phyloP scores from a whole-genome alignment of 1,140 invertebrate genomes.

The Patella vulgata region DNA sequence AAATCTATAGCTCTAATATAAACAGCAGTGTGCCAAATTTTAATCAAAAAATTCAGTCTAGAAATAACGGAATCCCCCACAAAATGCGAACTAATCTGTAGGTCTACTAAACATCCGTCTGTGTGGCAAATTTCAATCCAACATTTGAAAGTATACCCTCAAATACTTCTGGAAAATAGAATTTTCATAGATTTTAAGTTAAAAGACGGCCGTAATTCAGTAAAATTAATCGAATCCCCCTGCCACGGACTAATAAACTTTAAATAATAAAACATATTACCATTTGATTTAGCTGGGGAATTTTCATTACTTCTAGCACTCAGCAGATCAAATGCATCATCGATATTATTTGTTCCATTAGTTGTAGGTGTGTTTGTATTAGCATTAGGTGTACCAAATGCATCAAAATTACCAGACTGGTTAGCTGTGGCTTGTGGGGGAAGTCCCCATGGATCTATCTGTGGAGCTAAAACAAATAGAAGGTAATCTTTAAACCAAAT shows the following conservation, averaged over 20 bases:
- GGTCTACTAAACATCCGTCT: no score
- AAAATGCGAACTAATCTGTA: no score
- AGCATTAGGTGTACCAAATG: conserved; percentile 28
- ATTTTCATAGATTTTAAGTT: no score
- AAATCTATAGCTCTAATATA: no score
- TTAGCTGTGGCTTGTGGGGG: conserved; percentile 4
- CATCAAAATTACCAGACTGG: conserved; percentile 18
- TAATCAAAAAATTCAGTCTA: no score
- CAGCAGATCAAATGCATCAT: conserved; percentile 59
- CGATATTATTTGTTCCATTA: conserved; percentile 48
- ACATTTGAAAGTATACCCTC: no score
- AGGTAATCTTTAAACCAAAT: no score
- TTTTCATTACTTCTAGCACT: conserved; percentile 42
- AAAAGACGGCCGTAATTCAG: no score
- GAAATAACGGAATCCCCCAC: no score
- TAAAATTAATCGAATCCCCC: conserved; percentile 27
- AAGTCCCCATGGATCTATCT: conserved; percentile 25
- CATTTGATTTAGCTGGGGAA: conserved; percentile 40
- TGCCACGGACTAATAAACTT: neutral
- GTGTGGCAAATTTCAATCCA: no score
- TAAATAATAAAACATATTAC: conserved; percentile 30
- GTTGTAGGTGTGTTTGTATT: conserved; percentile 22
- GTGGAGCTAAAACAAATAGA: conserved; percentile 9
- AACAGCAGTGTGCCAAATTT: no score
- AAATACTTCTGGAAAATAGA: no score